Conservation (phyloP, 2,797 vertebrate genomes). For the Florisuga fusca region DNA sequence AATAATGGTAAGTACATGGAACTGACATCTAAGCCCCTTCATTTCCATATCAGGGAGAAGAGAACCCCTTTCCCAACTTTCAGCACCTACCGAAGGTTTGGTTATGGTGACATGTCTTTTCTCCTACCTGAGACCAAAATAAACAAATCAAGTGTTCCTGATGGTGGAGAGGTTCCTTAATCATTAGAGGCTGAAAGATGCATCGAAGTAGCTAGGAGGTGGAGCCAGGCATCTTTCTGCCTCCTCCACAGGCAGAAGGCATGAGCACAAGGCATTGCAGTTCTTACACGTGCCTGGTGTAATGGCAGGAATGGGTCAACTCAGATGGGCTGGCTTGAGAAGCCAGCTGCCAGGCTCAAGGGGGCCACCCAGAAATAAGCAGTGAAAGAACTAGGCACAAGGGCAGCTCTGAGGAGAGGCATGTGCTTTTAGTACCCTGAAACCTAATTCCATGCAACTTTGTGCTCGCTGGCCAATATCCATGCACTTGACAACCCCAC, state of each 20-base stretch:
- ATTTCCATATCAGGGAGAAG: neutral
- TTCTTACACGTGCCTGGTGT: accelerated
- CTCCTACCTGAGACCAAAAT: neutral
- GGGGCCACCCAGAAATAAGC: neutral
- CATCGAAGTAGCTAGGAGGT: neutral
- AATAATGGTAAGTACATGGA: neutral
- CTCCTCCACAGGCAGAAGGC: neutral
- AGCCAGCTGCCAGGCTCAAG: neutral
- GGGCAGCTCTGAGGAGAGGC: neutral
- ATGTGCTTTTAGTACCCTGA: neutral
- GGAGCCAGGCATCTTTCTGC: neutral
- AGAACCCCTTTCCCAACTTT: neutral
- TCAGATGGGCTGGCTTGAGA: neutral
- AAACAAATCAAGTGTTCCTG: neutral
- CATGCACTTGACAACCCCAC: neutral
- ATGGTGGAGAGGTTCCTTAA: neutral
- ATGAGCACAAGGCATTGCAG: accelerated
- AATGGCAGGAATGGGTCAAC: neutral
- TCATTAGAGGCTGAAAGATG: neutral
- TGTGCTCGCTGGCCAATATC: neutral
- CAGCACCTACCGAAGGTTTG: neutral
- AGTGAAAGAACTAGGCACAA: neutral
- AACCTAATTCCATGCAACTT: neutral
- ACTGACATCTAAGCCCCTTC: neutral
- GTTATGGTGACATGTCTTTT: neutral